Conservation (phyloP, 1,140 invertebrate genomes). For the Microplitis demolitor region DNA sequence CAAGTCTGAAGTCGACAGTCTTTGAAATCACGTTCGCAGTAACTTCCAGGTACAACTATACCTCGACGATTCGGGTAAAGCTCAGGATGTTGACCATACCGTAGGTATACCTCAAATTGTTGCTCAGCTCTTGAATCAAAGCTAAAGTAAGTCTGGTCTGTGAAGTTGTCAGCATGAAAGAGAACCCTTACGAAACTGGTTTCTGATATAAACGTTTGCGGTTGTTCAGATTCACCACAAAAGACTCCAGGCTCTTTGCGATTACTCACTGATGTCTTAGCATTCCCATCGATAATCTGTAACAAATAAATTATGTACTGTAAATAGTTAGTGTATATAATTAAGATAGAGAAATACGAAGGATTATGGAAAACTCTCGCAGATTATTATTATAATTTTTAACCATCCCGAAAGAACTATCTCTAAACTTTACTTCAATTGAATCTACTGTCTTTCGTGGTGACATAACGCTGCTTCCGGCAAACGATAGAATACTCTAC, state of each 20-base stretch:
- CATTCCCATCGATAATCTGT: constrained; percentile 82
- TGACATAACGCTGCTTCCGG: constrained; percentile 11
- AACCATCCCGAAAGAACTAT: background rate
- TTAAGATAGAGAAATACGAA: background rate
- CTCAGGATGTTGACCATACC: constrained; percentile 90
- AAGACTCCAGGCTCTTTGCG: constrained; percentile 85
- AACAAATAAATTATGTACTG: constrained; percentile 38
- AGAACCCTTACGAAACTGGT: constrained; percentile 89
- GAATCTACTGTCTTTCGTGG: constrained; percentile 22
- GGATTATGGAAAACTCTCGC: background rate
- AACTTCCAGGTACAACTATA: constrained; percentile 82
- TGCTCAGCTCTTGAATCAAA: constrained; percentile 83
- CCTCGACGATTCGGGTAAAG: constrained; percentile 88
- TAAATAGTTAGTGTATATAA: background rate
- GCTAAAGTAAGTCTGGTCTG: constrained; percentile 83
- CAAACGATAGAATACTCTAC: background rate
- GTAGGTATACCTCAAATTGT: constrained; percentile 84
- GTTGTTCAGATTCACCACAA: constrained; percentile 91
- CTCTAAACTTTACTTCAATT: constrained; percentile 18
- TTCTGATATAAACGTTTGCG: constrained; percentile 92
- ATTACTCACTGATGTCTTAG: constrained; percentile 84
- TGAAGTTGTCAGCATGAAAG: constrained; percentile 90
- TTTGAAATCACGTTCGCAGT: constrained; percentile 84
- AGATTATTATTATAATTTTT: background rate
- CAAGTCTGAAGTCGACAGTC: constrained; percentile 88